phyloP scores from a whole-genome alignment of 2,113 vertebrate species.

The Taxidea taxus region DNA sequence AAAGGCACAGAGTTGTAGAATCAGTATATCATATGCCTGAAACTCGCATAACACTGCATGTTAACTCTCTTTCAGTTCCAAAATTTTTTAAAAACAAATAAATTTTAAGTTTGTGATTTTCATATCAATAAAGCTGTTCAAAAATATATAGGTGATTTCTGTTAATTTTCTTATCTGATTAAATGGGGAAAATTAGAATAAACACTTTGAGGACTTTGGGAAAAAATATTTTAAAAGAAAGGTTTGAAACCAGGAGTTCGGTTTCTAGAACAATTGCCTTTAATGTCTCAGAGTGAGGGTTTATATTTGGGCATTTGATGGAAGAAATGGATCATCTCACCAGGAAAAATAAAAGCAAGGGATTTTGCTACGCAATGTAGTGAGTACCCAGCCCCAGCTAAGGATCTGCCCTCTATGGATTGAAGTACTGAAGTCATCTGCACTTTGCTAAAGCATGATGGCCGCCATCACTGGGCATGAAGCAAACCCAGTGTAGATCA shows the following conservation, averaged over 20 bases:
- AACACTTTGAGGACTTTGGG: not conserved
- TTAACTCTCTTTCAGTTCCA: not conserved
- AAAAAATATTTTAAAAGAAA: not conserved
- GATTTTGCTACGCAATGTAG: not conserved
- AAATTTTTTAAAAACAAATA: not conserved
- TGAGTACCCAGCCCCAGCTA: not conserved
- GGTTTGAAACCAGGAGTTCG: not conserved
- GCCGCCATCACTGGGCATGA: not conserved
- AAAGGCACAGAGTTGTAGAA: not conserved
- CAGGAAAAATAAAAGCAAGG: not conserved
- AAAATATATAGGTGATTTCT: not conserved
- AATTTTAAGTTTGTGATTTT: not conserved
- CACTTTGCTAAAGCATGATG: not conserved
- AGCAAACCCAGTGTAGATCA: not conserved
- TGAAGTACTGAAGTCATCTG: not conserved
- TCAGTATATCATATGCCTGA: not conserved
- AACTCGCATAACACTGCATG: not conserved
- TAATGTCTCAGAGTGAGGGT: not conserved
- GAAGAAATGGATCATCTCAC: not conserved
- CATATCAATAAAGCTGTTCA: not conserved
- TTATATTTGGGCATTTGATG: not conserved
- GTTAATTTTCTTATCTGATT: not conserved
- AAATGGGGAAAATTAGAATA: not conserved
- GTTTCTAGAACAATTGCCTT: not conserved
- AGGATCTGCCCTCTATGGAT: not conserved